Evolutionary conservation across 2,113 vertebrate genomes (phyloP), one percentile per base, ranked within the genome.

Genomic region (Pomatorhinus ruficollis): DNA sequence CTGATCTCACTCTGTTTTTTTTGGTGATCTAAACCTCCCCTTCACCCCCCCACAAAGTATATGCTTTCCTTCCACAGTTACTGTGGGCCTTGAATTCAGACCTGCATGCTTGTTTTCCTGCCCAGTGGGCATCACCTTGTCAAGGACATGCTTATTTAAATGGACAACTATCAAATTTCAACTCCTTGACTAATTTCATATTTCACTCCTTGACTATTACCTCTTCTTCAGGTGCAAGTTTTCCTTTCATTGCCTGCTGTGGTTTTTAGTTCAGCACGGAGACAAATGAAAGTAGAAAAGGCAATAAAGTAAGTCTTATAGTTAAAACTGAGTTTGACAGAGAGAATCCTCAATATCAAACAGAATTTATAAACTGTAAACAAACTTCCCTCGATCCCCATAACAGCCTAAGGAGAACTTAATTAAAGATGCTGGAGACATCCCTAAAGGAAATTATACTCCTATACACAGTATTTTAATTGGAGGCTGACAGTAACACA

Each of bases 281-380:
- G 40, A 78, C 31, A 66, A 89, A 47, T 49, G 25, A 57, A 87
- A 87, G 39, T 18, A 94, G 81, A 87, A 71, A 91, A 89, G 31
- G 65, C n/a, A 85, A 82, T 37, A 64, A 87, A 60, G 15, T 37
- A 87, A 60, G 15, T 37, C 37, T 70, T 18, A 44, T 31, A n/a
- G 40, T 68, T 82, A 85, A 79, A 80, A 65, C 30, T 40, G n/a
- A 78, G 24, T 79, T 71, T 64, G 49, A 57, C 21, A 63, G 15
- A 15, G n/a, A 92, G 14, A 83, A 57, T 80, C 22, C 45, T 74
- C 71, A 72, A 10, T 77, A 93, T 86, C 59, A 93, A 92, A 74
- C 27, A 83, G 90, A 92, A 95, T 92, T 93, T 74, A 78, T 83
- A 66, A 97, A 83, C 59, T 69, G 19, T 45, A 66, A 81, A 83